phyloP scores from a whole-genome alignment of 1,140 invertebrate genomes.

The Augochlora pura region DNA sequence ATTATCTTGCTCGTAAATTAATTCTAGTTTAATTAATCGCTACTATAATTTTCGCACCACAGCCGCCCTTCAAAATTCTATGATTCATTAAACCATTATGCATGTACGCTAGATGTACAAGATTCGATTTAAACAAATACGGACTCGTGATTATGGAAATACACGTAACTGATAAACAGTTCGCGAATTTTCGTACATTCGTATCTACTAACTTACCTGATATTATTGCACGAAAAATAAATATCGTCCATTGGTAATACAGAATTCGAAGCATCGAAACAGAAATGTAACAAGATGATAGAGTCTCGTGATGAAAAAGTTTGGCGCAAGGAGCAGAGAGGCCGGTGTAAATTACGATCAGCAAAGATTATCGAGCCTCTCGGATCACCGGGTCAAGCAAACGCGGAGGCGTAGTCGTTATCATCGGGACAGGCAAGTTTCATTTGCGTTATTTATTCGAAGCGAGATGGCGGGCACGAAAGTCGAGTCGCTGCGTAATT shows the following conservation, averaged over 20 bases:
- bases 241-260: too few species aligned
- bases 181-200: too few species aligned
- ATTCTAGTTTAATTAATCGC: neutral
- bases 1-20: neutral
- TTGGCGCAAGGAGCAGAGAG: neutral
- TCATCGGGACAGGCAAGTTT: conserved; percentile 72
- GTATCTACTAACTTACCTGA: too few species aligned
- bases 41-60: neutral
- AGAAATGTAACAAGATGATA: too few species aligned
- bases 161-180: too few species aligned
- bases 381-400: conserved; percentile 19
- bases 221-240: too few species aligned
- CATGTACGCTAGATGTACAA: neutral
- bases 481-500: conserved; percentile 73
- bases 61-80: neutral
- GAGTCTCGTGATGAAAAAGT: too few species aligned
- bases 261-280: too few species aligned
- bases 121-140: neutral
- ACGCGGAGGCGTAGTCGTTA: conserved; percentile 64
- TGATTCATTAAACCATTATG: neutral
- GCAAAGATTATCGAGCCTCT: neutral
- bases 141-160: too few species aligned
- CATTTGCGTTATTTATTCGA: conserved; percentile 78
- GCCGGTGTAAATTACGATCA: neutral
- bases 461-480: conserved; percentile 43